phyloP scores from a whole-genome alignment of 2,797 vertebrate genomes.

The Sebastes taczanowskii region DNA sequence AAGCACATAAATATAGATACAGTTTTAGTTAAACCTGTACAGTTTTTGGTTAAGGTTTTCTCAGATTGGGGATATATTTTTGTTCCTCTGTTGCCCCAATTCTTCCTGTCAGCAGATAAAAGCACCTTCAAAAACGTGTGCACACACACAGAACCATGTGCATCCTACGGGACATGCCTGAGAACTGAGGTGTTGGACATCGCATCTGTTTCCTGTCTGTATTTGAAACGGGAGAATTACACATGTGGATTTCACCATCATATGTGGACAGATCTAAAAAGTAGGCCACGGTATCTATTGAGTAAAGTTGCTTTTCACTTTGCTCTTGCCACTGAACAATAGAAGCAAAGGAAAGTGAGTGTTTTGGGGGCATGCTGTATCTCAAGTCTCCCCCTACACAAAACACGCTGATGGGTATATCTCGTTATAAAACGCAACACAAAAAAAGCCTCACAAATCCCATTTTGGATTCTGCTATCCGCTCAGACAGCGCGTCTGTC shows the following conservation, averaged over 20 bases:
- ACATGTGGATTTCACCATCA: constrained; percentile 33
- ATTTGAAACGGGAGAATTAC: constrained; percentile 41
- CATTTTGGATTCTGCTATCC: constrained; percentile 12
- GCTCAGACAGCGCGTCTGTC: constrained; percentile 32
- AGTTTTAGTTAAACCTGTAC: background rate
- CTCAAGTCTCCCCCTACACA: constrained; percentile 1
- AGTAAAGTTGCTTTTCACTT: background rate
- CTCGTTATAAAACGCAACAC: constrained; percentile 3
- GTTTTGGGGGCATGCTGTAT: background rate
- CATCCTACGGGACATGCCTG: constrained; percentile 13
- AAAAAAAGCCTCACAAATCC: constrained; percentile 23
- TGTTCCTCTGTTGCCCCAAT: background rate
- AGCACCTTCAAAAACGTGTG: background rate
- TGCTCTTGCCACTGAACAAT: background rate
- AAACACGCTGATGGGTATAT: constrained; percentile 28
- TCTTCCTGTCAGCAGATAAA: constrained; percentile 5
- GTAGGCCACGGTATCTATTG: constrained; percentile 15
- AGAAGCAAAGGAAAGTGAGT: background rate
- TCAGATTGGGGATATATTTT: background rate
- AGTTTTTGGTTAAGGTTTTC: background rate
- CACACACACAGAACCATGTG: constrained; percentile 19
- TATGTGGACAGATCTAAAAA: constrained; percentile 35
- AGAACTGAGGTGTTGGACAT: constrained; percentile 2
- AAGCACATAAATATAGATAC: background rate
- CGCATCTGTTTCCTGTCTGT: constrained; percentile 56